Base-by-base conservation (phyloP, 2,888 invertebrate genomes). In the Hyalella azteca region DNA sequence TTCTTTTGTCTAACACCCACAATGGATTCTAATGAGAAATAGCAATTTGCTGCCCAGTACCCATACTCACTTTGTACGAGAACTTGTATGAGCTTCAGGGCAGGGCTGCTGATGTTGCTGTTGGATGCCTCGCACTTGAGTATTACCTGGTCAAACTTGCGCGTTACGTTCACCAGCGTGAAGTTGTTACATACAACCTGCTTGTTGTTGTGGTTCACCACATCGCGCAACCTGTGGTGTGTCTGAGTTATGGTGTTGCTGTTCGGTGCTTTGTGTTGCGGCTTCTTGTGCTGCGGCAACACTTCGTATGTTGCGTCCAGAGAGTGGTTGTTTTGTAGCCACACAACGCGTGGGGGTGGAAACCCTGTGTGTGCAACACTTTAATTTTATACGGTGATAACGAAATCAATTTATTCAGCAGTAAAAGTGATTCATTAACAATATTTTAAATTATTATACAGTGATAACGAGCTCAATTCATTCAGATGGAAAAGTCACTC, bases 41-140 rank as follows among this genome's bases (percentile, higher is more conserved):
- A n/a, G n/a, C n/a, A n/a, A n/a, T n/a, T n/a, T n/a, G n/a, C n/a
- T n/a, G n/a, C n/a, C n/a, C n/a, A n/a, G n/a, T n/a, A n/a, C n/a
- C n/a, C n/a, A 19, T 11, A 66, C 66, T 66, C 36, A 66, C 66
- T 66, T 36, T 66, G 66, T 29, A 66, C 66, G 0, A 66, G 19
- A 32, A 66, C 66, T 32, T 66, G 3, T 0, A 66, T 36, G 32
- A 36, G 19, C n/a, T 66, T 66, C 7, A 66, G 15, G 1, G 66
- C 66, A 39, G 66, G 66, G 36, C 66, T 66, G 66, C 66, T 66
- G 66, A 32, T 29, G 29, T 66, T 66, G 39, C 66, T 66, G 66
- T 66, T 66, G 3, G 66, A 66, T 2, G 66, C 66, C 29, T 66
- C 66, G 39, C 66, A 66, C 29, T 36, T 36, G 66, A 66, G 22